phyloP scores from a whole-genome alignment of 2,113 vertebrate species.

The Tauraco erythrolophus region DNA sequence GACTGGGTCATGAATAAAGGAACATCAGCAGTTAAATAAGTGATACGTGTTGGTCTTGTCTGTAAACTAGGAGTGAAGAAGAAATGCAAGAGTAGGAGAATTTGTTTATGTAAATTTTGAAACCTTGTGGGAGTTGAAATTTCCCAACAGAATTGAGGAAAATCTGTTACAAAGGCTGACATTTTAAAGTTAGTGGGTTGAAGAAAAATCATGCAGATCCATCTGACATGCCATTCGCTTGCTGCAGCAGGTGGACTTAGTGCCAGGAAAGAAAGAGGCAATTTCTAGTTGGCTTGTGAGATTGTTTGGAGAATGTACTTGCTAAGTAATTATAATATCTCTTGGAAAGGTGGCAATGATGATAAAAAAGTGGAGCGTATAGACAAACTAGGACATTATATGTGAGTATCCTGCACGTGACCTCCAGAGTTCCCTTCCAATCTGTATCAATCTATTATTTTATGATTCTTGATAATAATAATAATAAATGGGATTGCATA shows the following conservation, averaged over 20 bases:
- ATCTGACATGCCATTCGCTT: not conserved
- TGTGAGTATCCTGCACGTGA: not conserved
- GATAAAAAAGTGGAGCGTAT: not conserved
- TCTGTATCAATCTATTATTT: not conserved
- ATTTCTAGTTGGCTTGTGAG: not conserved
- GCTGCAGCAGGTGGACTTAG: not conserved
- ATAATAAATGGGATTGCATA: not conserved
- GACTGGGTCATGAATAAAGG: not conserved
- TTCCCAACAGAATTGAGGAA: conserved; percentile 46
- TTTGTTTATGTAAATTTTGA: conserved; percentile 49
- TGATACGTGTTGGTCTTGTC: not conserved
- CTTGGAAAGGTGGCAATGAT: not conserved
- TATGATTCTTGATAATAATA: not conserved
- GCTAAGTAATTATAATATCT: not conserved
- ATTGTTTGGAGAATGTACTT: not conserved
- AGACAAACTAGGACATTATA: not conserved
- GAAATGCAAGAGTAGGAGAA: conserved; percentile 18
- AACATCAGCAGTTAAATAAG: not conserved
- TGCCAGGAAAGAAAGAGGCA: conserved; percentile 14
- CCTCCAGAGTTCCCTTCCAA: not conserved
- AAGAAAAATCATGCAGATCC: conserved; percentile 14
- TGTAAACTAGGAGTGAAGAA: not conserved
- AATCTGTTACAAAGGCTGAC: conserved; percentile 52
- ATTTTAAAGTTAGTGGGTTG: conserved; percentile 35
- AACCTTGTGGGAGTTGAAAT: conserved; percentile 27